Evolutionary conservation across 2,888 invertebrate genomes (phyloP), one percentile per base, ranked within the genome.

Genomic region (Unio delphinus): DNA sequence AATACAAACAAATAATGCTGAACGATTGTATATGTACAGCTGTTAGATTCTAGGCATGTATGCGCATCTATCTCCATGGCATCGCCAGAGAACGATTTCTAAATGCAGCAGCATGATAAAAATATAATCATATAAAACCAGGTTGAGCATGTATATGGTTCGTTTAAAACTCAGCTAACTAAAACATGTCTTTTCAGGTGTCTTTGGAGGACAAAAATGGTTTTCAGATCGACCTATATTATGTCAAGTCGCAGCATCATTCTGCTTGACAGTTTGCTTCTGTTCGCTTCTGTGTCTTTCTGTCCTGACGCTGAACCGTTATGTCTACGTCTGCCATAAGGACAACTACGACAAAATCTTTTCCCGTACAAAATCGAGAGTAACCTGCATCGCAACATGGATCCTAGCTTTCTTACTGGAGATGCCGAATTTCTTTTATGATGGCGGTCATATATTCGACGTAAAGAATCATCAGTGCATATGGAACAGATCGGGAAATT

Each of bases 211-310:
- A 45, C 45, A 45, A 0, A 3, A 11, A 45, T 45, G 45, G 45
- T 45, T 45, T 45, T 45, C 45, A 45, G 15, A 45, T 45, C 45
- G 45, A 15, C 45, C 45, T 45, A 3, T 45, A 2, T 65, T 86
- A 28, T 87, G 87, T 73, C 73, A 82, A n/a, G 59, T 78, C 0
- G 74, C 85, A 4, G 86, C 85, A 45, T 76, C 81, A 61, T 60
- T 85, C 60, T 87, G 87, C 66, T 75, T 87, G 54, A 85, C 85
- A 0, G 84, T 84, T 18, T 87, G 87, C 62, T 82, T 87, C 68
- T 87, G 86, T 67, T 85, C 86, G 54, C 83, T 87, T 67, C 69
- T 85, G 20, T 85, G 80, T 65, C 78, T 87, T 28, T 76, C 80
- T 20, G 65, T 80, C 66, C 75, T 86, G 26, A 83, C 84, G 28